These are phyloP conservation scores for Prietella phreatophila DNA, from an alignment of 2,113 vertebrate genomes.

Conservation along the genomic window DNA sequence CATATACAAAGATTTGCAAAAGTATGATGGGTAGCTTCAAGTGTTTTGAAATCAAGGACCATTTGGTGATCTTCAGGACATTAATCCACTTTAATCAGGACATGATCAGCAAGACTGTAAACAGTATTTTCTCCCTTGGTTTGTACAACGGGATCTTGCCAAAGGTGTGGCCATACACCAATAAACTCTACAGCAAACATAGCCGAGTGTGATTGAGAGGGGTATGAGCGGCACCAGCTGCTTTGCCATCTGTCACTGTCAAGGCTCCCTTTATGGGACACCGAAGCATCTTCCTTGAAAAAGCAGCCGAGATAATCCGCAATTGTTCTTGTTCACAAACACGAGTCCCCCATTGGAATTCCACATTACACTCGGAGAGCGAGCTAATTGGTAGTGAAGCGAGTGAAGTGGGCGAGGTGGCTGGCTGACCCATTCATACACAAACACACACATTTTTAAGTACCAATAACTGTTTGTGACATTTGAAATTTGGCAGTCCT, in stretches of 20 bases:
- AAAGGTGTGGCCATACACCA: slow-evolving; percentile 71
- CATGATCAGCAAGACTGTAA: slow-evolving; percentile 52
- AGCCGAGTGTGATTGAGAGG: slow-evolving; percentile 63
- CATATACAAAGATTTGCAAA: neutral
- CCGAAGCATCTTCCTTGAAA: slow-evolving; percentile 70
- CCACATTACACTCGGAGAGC: slow-evolving; percentile 47
- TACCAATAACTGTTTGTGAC: slow-evolving; percentile 9
- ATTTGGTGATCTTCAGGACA: slow-evolving; percentile 8
- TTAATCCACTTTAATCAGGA: slow-evolving; percentile 40
- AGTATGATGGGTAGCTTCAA: neutral
- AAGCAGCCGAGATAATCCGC: slow-evolving; percentile 65
- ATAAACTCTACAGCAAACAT: slow-evolving; percentile 67
- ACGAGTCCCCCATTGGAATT: slow-evolving; percentile 51
- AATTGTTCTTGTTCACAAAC: slow-evolving; percentile 64
- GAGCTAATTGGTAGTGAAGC: slow-evolving; percentile 50
- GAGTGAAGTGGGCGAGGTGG: slow-evolving; percentile 32
- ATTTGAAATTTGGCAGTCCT: slow-evolving; percentile 26
- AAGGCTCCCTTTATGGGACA: slow-evolving; percentile 67
- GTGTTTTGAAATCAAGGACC: neutral
- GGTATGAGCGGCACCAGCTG: slow-evolving; percentile 74
- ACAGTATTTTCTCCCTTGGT: slow-evolving; percentile 59
- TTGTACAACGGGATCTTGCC: slow-evolving; percentile 62
- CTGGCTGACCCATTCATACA: slow-evolving; percentile 34
- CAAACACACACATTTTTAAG: slow-evolving; percentile 43
- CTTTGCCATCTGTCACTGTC: slow-evolving; percentile 78